Evolutionary conservation across 2,888 invertebrate species (phyloP), one percentile per base, ranked within the genome.

Genomic region (Drosophila mulleri): DNA sequence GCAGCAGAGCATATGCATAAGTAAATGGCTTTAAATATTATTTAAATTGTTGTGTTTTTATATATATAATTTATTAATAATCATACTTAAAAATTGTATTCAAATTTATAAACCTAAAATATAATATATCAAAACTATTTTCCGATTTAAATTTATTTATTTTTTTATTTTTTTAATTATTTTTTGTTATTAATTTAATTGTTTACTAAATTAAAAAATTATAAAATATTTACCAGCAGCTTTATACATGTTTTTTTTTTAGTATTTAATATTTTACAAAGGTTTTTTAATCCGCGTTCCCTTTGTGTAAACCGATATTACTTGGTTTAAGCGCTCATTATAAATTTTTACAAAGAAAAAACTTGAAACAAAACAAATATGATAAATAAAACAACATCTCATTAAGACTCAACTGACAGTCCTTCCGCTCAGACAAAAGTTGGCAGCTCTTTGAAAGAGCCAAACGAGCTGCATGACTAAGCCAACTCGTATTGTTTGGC

Each of bases 401-500:
- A 82, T 84, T 88, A 86, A 83, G 67, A 45, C 53, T 18, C 54
- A 53, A 64, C 11, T 50, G 32, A 26, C 9, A 42, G 44, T 74
- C 64, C 71, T 64, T 60, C 53, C 74, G 52, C 16, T 39, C 56
- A 37, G 54, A 52, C 56, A 67, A 64, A 62, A 59, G 26, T 48
- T 54, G 61, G 56, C 65, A 65, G 56, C 45, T 56, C 50, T 39
- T 42, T 48, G 35, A 37, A 54, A 52, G 16, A 44, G 26, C 37
- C 54, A 54, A 76, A 67, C 59, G 62, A 57, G 53, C 58, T 68
- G 67, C 79, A 82, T 82, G 85, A 84, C 86, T 82, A 79, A 73
- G 88, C 82, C 76, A 74, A 68, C 57, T 75, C 8, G 16, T n/a
- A 37, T 48, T 41, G 32, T 50, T 37, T 12, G 29, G 29, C 20